Evolutionary conservation across 2,888 invertebrate genomes (phyloP).

Genomic region (Drosophila quinaria): DNA sequence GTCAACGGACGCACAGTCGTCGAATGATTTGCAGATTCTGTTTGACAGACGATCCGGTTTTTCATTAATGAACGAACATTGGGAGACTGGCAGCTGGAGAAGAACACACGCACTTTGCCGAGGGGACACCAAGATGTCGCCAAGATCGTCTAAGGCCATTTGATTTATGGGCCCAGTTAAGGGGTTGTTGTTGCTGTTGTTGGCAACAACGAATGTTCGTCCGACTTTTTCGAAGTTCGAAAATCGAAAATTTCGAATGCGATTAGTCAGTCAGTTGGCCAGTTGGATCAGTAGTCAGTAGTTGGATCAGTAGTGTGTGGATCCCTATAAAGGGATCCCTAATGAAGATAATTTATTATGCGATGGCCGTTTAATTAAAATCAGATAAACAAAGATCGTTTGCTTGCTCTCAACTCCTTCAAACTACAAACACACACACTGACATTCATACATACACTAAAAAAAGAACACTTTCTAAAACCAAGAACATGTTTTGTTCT

Average conservation of each 20-base stretch:
- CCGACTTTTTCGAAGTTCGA: conserved; percentile 12
- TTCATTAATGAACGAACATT: conserved; percentile 78
- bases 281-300: conserved; percentile 12
- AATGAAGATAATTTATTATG: conserved; percentile 86
- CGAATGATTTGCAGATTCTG: conserved; percentile 80
- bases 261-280: conserved; percentile 42
- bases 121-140: conserved; percentile 37
- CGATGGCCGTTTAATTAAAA: conserved; percentile 86
- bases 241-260: conserved; percentile 17
- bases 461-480: too few species aligned
- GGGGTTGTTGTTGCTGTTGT: conserved; percentile 17
- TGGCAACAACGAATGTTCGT: conserved; percentile 43
- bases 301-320: not conserved
- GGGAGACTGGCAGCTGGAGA: conserved; percentile 7
- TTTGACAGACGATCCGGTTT: conserved; percentile 79
- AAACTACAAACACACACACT: conserved; percentile 25
- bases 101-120: conserved; percentile 69
- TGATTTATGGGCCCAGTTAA: conserved; percentile 63
- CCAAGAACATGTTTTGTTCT: too few species aligned
- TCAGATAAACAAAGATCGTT: conserved; percentile 82
- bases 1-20: conserved; percentile 70
- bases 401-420: conserved; percentile 61
- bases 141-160: conserved; percentile 42
- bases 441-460: conserved; percentile 3
- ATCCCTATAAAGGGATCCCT: conserved; percentile 48